A percentile compares a stretch with the other conserved stretches of the same genome.
phyloP scores from a whole-genome alignment of 2,797 vertebrate genomes.

The Tokudaia tokunoshimensis region DNA sequence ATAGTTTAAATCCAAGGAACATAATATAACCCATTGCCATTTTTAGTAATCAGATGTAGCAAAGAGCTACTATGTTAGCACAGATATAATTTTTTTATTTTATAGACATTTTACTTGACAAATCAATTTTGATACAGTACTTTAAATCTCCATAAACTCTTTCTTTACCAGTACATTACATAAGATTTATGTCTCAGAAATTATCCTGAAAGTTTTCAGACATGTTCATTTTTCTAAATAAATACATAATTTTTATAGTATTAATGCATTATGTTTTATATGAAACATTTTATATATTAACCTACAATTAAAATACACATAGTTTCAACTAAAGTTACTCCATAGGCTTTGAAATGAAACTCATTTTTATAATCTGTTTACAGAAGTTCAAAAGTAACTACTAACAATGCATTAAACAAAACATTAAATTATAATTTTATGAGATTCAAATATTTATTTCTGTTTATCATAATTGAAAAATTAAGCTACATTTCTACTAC shows the following conservation, averaged over 20 bases:
- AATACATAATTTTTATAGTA: not conserved
- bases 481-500: too few relatives aligned
- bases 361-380: not conserved
- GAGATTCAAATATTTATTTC: not conserved
- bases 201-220: not conserved
- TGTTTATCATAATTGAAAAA: not conserved
- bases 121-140: not conserved
- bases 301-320: not conserved
- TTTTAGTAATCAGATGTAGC: not conserved
- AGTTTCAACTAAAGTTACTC: not conserved
- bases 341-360: not conserved
- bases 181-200: not conserved
- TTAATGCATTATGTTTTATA: not conserved
- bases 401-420: not conserved
- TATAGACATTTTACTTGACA: not conserved
- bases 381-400: not conserved
- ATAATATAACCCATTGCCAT: not conserved
- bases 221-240: not conserved
- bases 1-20: not conserved
- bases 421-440: not conserved
- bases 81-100: not conserved
- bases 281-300: not conserved
- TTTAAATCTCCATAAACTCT: not conserved
- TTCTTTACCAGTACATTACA: not conserved
- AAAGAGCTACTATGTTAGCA: not conserved